These are phyloP conservation scores for Chondrosia reniformis DNA, from an alignment of 37 sponge, comb jelly and placozoan genomes.

Conservation along the genomic window DNA sequence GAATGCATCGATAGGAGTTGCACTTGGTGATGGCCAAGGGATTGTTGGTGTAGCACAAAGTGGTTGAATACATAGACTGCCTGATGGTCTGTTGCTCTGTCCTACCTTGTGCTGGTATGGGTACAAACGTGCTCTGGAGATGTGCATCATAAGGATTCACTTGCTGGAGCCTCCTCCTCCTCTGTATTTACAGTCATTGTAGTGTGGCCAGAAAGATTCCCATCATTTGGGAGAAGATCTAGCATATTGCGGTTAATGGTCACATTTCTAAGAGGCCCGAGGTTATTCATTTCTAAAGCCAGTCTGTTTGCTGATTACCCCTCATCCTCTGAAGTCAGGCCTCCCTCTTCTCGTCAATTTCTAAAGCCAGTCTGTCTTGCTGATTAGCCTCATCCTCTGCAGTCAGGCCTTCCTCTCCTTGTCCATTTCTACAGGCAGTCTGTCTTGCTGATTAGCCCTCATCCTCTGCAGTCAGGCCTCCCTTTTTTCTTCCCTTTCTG, in stretches of 20 bases:
- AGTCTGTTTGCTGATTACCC: neutral
- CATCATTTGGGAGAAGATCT: no score
- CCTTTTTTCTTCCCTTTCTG: neutral
- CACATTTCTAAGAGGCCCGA: no score
- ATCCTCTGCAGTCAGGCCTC: neutral
- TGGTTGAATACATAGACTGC: neutral
- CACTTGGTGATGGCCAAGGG: constrained; percentile 30
- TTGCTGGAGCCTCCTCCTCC: no score
- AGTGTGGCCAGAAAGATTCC: no score
- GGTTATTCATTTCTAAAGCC: neutral
- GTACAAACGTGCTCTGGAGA: no score
- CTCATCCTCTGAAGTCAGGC: neutral
- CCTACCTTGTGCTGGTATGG: no score
- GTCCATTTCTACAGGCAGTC: neutral
- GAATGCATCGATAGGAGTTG: constrained; percentile 38
- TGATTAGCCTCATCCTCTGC: neutral
- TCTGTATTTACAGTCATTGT: no score
- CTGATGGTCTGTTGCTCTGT: constrained; percentile 6
- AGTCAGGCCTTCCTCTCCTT: neutral
- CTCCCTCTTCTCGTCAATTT: neutral
- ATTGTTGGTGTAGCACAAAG: neutral
- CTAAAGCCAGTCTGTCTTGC: neutral
- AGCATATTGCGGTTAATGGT: no score
- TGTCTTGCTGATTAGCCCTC: neutral
- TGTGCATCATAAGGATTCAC: no score